A percentile compares a stretch with the other conserved stretches of the same genome.
Conservation (phyloP, 2,888 invertebrate genomes). For the Plagodis pulveraria region DNA sequence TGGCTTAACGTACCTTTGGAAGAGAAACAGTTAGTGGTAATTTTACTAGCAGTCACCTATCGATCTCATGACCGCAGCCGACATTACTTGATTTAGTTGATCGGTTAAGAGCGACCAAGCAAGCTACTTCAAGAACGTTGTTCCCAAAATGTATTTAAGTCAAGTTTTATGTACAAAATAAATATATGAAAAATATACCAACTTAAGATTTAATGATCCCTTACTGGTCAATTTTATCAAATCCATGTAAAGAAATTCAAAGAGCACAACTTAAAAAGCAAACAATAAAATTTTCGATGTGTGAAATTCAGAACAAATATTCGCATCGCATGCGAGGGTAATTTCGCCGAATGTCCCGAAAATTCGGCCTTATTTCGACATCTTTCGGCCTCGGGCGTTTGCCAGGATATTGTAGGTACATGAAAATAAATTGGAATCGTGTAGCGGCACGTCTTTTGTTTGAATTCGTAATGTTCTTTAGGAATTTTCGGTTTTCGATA, state of each 20-base stretch:
- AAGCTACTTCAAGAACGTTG: too few relatives aligned
- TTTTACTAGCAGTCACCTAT: too few relatives aligned
- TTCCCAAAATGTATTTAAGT: too few relatives aligned
- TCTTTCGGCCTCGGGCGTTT: conserved; percentile 16
- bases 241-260: background rate
- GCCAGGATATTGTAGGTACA: conserved; percentile 6
- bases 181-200: too few relatives aligned
- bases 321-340: conserved; percentile 21
- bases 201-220: too few relatives aligned
- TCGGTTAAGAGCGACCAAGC: too few relatives aligned
- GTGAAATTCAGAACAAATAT: conserved; percentile 31
- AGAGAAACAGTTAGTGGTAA: too few relatives aligned
- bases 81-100: too few relatives aligned
- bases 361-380: conserved; percentile 14
- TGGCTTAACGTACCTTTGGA: too few relatives aligned
- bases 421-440: conserved; percentile 17
- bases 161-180: too few relatives aligned
- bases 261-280: conserved; percentile 6
- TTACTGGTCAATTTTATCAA: too few relatives aligned
- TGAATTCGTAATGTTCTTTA: conserved; percentile 18
- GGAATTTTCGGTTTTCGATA: conserved; percentile 9
- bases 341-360: conserved; percentile 22
- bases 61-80: too few relatives aligned
- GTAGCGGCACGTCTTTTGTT: conserved; percentile 12
- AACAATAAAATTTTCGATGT: conserved; percentile 18